Conservation (phyloP, 2,797 vertebrate species). For the Acrocephalus scirpaceus region DNA sequence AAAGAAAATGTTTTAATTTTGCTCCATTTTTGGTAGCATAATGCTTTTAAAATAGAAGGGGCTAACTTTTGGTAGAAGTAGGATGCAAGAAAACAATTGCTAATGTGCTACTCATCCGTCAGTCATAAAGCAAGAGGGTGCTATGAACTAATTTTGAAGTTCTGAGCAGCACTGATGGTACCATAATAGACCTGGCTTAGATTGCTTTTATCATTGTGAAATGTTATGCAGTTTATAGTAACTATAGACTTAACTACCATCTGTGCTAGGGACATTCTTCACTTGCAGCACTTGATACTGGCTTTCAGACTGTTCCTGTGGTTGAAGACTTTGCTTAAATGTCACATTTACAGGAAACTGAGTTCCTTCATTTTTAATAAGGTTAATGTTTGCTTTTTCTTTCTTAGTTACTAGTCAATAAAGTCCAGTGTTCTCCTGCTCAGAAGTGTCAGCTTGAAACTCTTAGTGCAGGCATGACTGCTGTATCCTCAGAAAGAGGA, state of each 20-base stretch:
- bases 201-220: neutral
- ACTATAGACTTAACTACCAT: neutral
- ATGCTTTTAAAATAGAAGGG: neutral
- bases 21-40: neutral
- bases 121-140: neutral
- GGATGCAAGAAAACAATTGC: neutral
- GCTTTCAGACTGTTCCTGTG: neutral
- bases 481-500: neutral
- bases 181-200: neutral
- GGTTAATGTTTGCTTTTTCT: neutral
- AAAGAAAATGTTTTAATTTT: neutral
- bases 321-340: neutral
- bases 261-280: neutral
- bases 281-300: accelerated
- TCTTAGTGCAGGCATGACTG: neutral
- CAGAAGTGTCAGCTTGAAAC: neutral
- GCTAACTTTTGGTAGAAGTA: neutral
- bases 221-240: neutral
- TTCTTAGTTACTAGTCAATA: neutral
- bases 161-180: neutral
- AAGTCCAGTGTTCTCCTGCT: neutral
- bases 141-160: neutral
- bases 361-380: neutral
- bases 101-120: neutral
- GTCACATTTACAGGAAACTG: neutral